Evolutionary conservation across 2,888 invertebrate species (phyloP).

Genomic region (Agrochola macilenta): DNA sequence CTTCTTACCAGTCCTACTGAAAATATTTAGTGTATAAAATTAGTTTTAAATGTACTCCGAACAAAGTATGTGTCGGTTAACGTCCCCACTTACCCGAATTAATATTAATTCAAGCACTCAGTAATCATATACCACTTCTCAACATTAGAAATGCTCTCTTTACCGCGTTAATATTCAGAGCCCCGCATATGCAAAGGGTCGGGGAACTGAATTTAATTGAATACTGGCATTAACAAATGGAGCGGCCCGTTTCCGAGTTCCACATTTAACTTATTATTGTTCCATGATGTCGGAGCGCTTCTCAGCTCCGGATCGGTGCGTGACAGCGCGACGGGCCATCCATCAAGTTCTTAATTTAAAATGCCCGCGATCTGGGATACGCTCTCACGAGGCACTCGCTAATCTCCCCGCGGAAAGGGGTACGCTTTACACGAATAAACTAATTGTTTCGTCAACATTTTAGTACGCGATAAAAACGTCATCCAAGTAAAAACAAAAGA

Average conservation of each 20-base stretch:
- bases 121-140: conserved; percentile 72
- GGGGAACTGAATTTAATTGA: conserved; percentile 89
- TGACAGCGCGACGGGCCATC: conserved; percentile 87
- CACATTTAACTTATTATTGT: conserved; percentile 89
- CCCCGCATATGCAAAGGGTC: conserved; percentile 85
- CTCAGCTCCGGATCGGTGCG: conserved; percentile 79
- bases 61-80: conserved; percentile 60
- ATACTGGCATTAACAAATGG: conserved; percentile 90
- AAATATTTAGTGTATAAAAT: conserved; percentile 32
- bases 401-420: conserved; percentile 82
- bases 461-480: conserved; percentile 76
- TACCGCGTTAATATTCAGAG: conserved; percentile 84
- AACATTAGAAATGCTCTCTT: conserved; percentile 79
- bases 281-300: conserved; percentile 83
- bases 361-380: conserved; percentile 87
- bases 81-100: conserved; percentile 66
- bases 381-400: conserved; percentile 82
- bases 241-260: conserved; percentile 87
- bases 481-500: conserved; percentile 73
- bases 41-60: conserved; percentile 51
- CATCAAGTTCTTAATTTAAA: conserved; percentile 90
- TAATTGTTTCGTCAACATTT: conserved; percentile 82
- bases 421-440: conserved; percentile 80
- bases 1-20: background rate
- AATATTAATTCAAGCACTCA: conserved; percentile 72